Evolutionary conservation across 2,797 vertebrate species (phyloP).

Genomic region (Molossus alvarezi): DNA sequence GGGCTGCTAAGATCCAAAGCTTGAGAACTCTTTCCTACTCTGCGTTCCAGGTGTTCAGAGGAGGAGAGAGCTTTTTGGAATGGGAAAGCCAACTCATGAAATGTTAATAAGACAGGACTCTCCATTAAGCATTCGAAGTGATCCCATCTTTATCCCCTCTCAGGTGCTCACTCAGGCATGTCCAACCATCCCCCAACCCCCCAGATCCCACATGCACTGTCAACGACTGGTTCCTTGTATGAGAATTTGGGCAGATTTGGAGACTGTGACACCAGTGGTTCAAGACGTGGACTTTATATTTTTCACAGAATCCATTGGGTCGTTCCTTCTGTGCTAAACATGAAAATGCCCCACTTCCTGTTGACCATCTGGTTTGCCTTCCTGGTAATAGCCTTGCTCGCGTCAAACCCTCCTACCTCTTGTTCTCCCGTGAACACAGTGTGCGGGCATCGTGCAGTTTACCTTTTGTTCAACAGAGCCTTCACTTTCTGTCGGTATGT

Average conservation of each 20-base stretch:
- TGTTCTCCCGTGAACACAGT: background rate
- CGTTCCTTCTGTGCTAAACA: background rate
- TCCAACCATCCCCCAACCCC: background rate
- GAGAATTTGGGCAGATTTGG: background rate
- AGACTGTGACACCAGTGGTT: background rate
- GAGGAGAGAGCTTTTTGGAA: background rate
- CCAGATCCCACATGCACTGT: fast-evolving
- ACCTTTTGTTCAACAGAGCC: background rate
- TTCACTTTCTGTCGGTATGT: background rate
- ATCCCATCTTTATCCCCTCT: background rate
- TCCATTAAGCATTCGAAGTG: background rate
- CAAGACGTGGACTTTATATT: background rate
- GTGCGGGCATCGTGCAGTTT: background rate
- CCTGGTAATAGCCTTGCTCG: conserved; percentile 27
- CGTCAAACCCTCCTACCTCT: background rate
- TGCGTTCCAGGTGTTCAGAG: background rate
- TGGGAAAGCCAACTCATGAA: conserved; percentile 20
- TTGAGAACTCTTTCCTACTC: background rate
- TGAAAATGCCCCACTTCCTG: conserved; percentile 66
- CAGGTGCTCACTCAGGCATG: background rate
- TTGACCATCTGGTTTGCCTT: conserved; percentile 61
- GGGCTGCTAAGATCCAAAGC: background rate
- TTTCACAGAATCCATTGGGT: background rate
- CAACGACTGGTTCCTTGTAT: fast-evolving
- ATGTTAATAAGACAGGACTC: background rate